A percentile compares a stretch with the other conserved stretches of the same genome.
phyloP scores from a whole-genome alignment of 2,797 vertebrate species.

The Hoplostethus mediterraneus region DNA sequence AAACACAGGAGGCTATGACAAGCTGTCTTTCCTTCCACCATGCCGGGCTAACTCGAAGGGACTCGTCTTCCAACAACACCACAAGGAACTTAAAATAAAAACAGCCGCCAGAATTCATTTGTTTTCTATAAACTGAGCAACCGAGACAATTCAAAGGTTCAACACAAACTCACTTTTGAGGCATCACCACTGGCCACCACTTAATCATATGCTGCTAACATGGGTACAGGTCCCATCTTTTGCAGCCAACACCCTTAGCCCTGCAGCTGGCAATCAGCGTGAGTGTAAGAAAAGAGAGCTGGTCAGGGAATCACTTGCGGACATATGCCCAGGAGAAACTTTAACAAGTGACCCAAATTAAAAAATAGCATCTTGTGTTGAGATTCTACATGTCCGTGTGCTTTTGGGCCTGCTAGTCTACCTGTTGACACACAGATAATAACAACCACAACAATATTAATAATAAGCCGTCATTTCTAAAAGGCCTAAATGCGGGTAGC shows the following conservation, averaged over 20 bases:
- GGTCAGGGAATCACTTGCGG: too few species aligned
- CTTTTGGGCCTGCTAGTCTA: neutral
- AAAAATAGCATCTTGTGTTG: neutral
- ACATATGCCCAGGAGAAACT: neutral
- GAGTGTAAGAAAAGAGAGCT: neutral
- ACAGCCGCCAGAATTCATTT: too few species aligned
- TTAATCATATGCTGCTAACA: too few species aligned
- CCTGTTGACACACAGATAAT: neutral
- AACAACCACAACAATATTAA: neutral
- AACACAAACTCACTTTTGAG: too few species aligned
- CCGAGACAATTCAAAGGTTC: too few species aligned
- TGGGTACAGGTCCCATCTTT: neutral
- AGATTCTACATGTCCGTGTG: neutral
- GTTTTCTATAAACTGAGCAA: too few species aligned
- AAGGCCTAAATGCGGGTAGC: neutral
- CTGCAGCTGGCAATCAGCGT: neutral
- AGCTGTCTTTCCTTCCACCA: slow-evolving; percentile 22
- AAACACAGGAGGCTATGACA: slow-evolving; percentile 46
- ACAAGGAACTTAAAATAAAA: too few species aligned
- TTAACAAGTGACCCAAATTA: too few species aligned
- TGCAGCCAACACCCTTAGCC: neutral
- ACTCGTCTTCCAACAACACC: too few species aligned
- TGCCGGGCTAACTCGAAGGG: slow-evolving; percentile 9
- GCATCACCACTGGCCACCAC: too few species aligned
- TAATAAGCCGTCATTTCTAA: neutral